Conservation (phyloP, 2,113 vertebrate species). For the Elaphurus davidianus region DNA sequence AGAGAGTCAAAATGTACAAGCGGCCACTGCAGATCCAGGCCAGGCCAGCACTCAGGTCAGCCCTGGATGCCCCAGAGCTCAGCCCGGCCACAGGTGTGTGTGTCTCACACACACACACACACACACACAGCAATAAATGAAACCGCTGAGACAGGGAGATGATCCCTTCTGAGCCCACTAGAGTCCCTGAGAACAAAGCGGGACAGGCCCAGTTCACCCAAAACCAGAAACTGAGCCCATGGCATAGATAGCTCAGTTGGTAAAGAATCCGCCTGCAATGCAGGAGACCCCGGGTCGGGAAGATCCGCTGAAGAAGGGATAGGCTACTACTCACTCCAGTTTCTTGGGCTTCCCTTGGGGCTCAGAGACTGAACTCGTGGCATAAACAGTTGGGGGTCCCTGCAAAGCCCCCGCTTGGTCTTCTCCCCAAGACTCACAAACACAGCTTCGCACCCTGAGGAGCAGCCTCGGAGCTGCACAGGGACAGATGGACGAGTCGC, state of each 20-base stretch:
- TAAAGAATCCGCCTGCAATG: not conserved
- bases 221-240: not conserved
- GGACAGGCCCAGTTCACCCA: accelerated
- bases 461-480: not conserved
- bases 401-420: accelerated
- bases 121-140: accelerated
- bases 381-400: accelerated
- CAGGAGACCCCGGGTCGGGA: not conserved
- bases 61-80: not conserved
- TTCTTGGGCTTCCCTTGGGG: not conserved
- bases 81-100: not conserved
- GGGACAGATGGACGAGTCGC: not conserved
- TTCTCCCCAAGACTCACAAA: not conserved
- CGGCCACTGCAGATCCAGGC: accelerated
- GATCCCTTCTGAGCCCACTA: accelerated
- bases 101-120: not conserved
- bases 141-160: accelerated
- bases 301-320: not conserved
- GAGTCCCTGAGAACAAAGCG: accelerated
- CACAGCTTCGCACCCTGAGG: accelerated
- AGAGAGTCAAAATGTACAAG: accelerated
- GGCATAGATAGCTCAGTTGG: not conserved
- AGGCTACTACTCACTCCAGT: not conserved
- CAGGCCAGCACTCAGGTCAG: not conserved
- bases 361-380: not conserved